These are phyloP conservation scores for Drosophila niveifrons DNA, from an alignment of 2,888 invertebrate species.

Conservation along the genomic window DNA sequence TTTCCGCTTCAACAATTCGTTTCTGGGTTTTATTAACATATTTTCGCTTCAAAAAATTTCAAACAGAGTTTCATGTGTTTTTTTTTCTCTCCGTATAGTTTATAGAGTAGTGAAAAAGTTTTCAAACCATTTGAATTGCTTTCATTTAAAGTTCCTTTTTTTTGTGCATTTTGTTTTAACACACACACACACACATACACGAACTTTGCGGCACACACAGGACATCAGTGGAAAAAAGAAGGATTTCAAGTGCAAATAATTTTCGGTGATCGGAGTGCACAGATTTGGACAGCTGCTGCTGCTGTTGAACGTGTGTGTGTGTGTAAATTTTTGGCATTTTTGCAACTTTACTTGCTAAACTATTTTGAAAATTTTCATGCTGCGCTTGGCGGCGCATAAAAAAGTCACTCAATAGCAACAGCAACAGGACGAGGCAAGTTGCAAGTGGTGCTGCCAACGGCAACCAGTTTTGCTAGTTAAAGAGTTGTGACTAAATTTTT, in stretches of 20 bases:
- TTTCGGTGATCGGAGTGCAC: constrained; percentile 61
- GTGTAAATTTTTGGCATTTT: constrained; percentile 69
- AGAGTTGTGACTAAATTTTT: constrained; percentile 45
- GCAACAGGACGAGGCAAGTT: constrained; percentile 1
- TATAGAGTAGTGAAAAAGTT: constrained; percentile 33
- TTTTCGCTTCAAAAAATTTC: constrained; percentile 36
- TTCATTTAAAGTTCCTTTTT: constrained; percentile 29
- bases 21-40: constrained; percentile 52
- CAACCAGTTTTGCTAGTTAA: constrained; percentile 50
- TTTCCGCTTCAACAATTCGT: constrained; percentile 47
- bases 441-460: constrained; percentile 45
- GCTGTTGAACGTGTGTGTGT: constrained; percentile 25
- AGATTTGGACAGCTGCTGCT: constrained; percentile 33
- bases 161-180: constrained; percentile 5
- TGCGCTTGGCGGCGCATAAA: constrained; percentile 53
- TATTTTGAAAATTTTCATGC: constrained; percentile 71
- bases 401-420: constrained; percentile 13
- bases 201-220: neutral
- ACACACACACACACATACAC: neutral
- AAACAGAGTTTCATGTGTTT: constrained; percentile 42
- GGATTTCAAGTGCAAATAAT: constrained; percentile 68
- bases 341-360: constrained; percentile 73
- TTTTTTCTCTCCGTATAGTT: constrained; percentile 32
- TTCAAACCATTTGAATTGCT: constrained; percentile 42
- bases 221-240: constrained; percentile 16